These are phyloP conservation scores for Rhincodon typus DNA, from an alignment of 2,797 vertebrate species.

Conservation along the genomic window DNA sequence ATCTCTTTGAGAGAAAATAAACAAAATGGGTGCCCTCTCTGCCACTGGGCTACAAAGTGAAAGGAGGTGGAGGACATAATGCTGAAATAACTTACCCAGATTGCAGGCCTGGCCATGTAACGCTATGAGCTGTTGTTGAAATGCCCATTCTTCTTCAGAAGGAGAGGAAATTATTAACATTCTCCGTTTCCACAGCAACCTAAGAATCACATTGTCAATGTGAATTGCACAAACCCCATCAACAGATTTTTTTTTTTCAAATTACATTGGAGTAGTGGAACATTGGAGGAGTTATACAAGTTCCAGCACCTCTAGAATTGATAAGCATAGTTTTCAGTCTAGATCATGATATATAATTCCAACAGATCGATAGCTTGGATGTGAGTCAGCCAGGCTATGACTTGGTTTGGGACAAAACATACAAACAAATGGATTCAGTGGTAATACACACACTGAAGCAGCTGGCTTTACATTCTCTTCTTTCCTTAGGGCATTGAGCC, in stretches of 20 bases:
- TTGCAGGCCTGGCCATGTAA: constrained; percentile 60
- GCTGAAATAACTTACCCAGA: constrained; percentile 53
- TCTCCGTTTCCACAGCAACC: constrained; percentile 66
- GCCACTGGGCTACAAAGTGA: not conserved
- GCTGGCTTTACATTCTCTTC: not conserved
- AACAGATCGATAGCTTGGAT: too few relatives aligned
- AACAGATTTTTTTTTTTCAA: not conserved
- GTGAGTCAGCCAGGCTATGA: too few relatives aligned
- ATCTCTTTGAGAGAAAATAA: not conserved
- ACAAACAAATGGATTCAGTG: too few relatives aligned
- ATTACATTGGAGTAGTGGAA: too few relatives aligned
- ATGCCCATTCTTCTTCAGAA: constrained; percentile 61
- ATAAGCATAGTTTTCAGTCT: too few relatives aligned
- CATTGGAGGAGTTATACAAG: too few relatives aligned
- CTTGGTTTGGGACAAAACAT: too few relatives aligned
- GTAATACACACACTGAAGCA: too few relatives aligned
- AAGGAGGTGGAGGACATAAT: too few relatives aligned
- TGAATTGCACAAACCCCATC: not conserved
- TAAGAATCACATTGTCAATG: constrained; percentile 40
- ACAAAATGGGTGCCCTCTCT: not conserved
- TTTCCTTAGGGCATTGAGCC: not conserved
- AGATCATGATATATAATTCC: too few relatives aligned
- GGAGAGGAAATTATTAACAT: constrained; percentile 65
- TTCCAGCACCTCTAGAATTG: too few relatives aligned
- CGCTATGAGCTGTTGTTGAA: constrained; percentile 64